Percentiles rank a stretch among this genome's conserved stretches.
These are phyloP conservation scores for Platycercus adscitus DNA, from an alignment of 2,113 vertebrate species.

Conservation along the genomic window DNA sequence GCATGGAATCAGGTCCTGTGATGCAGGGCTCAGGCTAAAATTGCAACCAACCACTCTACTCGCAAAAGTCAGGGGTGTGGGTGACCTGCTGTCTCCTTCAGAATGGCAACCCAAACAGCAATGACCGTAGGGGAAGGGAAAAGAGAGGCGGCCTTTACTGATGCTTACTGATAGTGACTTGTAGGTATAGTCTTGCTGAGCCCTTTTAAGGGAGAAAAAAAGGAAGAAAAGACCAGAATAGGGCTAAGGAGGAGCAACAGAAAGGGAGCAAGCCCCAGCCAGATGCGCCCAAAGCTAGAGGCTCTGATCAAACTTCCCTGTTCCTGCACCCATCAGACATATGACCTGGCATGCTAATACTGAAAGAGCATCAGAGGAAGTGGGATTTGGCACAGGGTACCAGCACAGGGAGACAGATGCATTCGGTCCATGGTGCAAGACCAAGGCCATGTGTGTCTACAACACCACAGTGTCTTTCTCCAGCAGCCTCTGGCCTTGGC, in stretches of 20 bases:
- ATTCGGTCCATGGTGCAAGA: background rate
- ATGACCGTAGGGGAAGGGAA: background rate
- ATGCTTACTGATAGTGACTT: background rate
- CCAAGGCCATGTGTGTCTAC: background rate
- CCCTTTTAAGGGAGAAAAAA: background rate
- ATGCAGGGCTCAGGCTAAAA: background rate
- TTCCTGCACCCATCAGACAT: background rate
- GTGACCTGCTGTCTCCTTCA: background rate
- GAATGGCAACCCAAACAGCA: background rate
- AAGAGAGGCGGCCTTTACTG: background rate
- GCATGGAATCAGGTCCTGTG: background rate
- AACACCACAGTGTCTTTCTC: background rate
- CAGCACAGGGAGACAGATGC: background rate
- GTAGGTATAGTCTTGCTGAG: background rate
- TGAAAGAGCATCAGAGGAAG: conserved; percentile 43
- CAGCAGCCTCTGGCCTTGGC: background rate
- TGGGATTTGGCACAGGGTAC: background rate
- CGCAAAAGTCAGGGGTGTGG: background rate
- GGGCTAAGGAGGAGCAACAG: background rate
- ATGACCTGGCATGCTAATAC: background rate
- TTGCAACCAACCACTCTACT: background rate
- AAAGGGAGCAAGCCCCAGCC: background rate
- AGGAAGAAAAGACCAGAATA: background rate
- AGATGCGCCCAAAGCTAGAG: background rate
- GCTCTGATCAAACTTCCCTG: background rate